Base-by-base conservation (phyloP, 1,140 invertebrate genomes). In the Drosophila santomea region DNA sequence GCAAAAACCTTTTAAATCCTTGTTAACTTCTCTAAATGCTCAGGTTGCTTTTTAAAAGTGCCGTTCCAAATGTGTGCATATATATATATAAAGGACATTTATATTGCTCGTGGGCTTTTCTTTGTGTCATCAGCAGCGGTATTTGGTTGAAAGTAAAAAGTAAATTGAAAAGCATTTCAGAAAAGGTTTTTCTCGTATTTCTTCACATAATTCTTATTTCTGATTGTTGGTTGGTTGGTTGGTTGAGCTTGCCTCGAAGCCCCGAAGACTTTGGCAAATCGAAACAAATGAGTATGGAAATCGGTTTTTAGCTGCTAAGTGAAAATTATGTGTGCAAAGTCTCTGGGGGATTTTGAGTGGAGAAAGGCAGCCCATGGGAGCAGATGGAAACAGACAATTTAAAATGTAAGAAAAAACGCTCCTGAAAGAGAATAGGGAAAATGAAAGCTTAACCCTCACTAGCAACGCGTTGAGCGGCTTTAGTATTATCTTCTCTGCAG, bases 1-100 rank as follows among this genome's bases (percentile, higher is more conserved):
- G 88, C 54, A 68, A 90, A 90, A 90, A 86, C 88, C 88, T 90
- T 90, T 90, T 90, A 90, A 90, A 90, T 90, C 88, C 86, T 80
- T 90, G 86, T 90, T 90, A 90, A 90, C 76, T 90, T 90, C 69
- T 74, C 80, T 80, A 90, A 90, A 90, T 78, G 76, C 77, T 73
- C 82, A 80, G 79, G 82, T 90, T 85, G 74, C 74, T 81, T 61
- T 61, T 74, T 17, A 20, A 39, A 38, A 55, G 36, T 15, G 20
- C 35, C 35, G 68, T 39, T 54, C 48, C 28, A 51, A 43, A 43
- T 43, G n/a, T 10, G 8, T 32, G 32, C 8, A 32, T 60, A 47
- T 41, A 14, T 45, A 15, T 8, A 52, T 55, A 57, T 55, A 52
- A 59, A 20, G 32, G 44, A 54, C 64, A 62, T 66, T 64, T 57